Conservation (phyloP, 1,140 invertebrate species). For the Drosophila nannoptera region DNA sequence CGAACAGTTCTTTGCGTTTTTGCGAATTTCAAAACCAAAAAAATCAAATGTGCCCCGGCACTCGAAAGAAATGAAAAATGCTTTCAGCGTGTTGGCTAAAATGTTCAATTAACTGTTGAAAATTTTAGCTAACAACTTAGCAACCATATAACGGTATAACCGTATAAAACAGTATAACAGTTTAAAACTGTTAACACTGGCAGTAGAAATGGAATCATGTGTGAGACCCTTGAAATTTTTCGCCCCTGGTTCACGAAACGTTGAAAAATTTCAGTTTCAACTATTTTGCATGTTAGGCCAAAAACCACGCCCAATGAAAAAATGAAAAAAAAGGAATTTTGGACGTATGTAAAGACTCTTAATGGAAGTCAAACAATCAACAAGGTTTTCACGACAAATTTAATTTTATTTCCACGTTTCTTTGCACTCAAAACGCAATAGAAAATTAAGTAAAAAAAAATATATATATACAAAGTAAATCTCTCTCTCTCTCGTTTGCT, state of each 20-base stretch:
- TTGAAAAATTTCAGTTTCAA: conserved; percentile 68
- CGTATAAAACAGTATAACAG: background rate
- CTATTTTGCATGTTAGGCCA: conserved; percentile 78
- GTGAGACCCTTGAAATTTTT: conserved; percentile 58
- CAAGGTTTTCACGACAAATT: conserved; percentile 45
- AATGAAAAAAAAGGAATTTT: conserved; percentile 56
- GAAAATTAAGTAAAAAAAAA: conserved; percentile 41
- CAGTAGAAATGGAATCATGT: conserved; percentile 65
- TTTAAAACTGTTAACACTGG: conserved; percentile 28
- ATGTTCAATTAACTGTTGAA: conserved; percentile 62
- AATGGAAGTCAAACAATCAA: conserved; percentile 72
- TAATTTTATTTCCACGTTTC: conserved; percentile 62
- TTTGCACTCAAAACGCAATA: conserved; percentile 60
- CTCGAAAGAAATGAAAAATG: conserved; percentile 17
- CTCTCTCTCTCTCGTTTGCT: conserved; percentile 57
- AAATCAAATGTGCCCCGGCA: conserved; percentile 39
- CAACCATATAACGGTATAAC: background rate
- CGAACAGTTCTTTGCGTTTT: conserved; percentile 79
- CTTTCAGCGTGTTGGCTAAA: conserved; percentile 54
- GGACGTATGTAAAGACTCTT: conserved; percentile 79
- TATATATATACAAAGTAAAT: conserved; percentile 17
- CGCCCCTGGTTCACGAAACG: conserved; percentile 18
- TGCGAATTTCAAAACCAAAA: conserved; percentile 79
- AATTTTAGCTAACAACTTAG: conserved; percentile 59
- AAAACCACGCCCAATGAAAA: conserved; percentile 70